A percentile compares a stretch with the other conserved stretches of the same genome.
phyloP scores from a whole-genome alignment of 2,113 vertebrate species.

The Melospiza melodia region DNA sequence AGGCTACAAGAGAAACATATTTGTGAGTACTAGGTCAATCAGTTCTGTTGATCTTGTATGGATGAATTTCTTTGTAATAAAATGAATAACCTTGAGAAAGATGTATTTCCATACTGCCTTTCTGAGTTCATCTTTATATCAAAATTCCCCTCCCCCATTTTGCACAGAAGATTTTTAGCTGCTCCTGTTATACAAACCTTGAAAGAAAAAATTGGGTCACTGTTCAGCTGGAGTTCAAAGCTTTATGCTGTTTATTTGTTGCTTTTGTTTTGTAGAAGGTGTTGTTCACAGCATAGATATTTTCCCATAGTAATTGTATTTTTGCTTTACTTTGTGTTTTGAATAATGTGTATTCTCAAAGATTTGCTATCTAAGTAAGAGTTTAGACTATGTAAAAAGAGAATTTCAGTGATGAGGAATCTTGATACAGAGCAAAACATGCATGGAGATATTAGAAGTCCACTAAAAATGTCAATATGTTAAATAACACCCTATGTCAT shows the following conservation, averaged over 20 bases:
- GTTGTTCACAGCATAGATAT: neutral
- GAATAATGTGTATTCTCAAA: neutral
- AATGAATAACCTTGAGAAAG: neutral
- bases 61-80: neutral
- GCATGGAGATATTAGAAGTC: neutral
- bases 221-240: neutral
- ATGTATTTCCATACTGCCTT: neutral
- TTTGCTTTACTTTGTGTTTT: neutral
- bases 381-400: neutral
- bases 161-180: neutral
- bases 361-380: neutral
- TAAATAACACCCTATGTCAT: neutral
- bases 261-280: neutral
- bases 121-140: neutral
- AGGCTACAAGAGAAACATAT: neutral
- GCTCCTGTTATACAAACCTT: neutral
- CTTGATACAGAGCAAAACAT: neutral
- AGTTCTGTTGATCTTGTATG: neutral
- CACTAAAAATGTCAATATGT: neutral
- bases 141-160: neutral
- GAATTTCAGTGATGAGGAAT: neutral
- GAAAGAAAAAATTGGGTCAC: neutral
- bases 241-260: neutral
- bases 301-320: neutral
- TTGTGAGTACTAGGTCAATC: neutral